Evolutionary conservation across 2,797 vertebrate genomes (phyloP), one percentile per base, ranked within the genome.

Genomic region (Myotis daubentonii): DNA sequence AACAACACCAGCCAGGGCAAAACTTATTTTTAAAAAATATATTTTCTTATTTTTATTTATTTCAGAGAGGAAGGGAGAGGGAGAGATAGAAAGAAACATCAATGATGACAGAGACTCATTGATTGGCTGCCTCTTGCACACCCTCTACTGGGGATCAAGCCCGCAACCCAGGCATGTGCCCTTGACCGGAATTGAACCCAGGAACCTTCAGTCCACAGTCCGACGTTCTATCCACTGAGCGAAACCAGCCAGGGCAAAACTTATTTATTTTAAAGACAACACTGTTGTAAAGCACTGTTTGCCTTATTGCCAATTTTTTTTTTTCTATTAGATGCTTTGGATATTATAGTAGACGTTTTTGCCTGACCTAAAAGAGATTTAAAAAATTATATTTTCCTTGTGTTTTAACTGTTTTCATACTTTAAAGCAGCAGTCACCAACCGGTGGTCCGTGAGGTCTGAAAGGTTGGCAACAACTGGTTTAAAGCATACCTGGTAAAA

Each of bases 261-360:
- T 28, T 28, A 44, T 17, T 76, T 80, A 36, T n/a, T 85, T 83
- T 75, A 75, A 92, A 89, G 28, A 51, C 9, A 8, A n/a, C 19
- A 49, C 17, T 60, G 3, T 81, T 74, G 28, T 89, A 90, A 82
- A 89, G 16, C 20, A 12, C 53, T 96, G 76, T 53, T 76, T 95
- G 36, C 33, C 95, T 94, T 90, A 30, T 81, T 0, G 1, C 1
- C 10, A 13, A 1, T 81, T 38, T 47, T 82, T 53, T n/a, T 71
- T 83, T 71, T 83, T 23, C 33, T 44, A 1, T 86, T 66, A 80
- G 71, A 12, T 68, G 25, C 66, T 87, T 87, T 80, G 17, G 51
- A 8, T 91, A 23, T 93, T 84, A 68, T 74, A 60, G 44, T 79
- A 60, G 55, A 92, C 6, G 22, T 65, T 95, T 86, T 87, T 65